These are phyloP conservation scores for Microplitis mediator DNA, from an alignment of 1,140 invertebrate species.

Conservation along the genomic window DNA sequence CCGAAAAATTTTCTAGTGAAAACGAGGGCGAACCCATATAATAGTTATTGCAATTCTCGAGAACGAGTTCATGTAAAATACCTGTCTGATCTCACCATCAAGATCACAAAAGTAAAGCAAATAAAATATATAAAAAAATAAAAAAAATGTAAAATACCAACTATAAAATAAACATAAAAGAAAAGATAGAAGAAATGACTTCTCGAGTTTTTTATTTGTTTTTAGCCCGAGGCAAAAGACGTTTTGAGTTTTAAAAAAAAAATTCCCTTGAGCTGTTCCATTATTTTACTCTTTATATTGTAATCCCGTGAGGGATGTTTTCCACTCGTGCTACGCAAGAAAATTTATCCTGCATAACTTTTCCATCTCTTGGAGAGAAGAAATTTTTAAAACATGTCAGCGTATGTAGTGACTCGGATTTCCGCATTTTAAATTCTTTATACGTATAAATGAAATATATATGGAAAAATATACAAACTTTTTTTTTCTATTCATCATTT, in stretches of 20 bases:
- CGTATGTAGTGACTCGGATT: neutral
- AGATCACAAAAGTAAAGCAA: neutral
- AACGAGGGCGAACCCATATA: conserved; percentile 1
- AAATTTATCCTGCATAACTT: neutral
- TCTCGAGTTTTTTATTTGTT: too few relatives aligned
- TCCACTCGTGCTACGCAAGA: neutral
- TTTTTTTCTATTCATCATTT: neutral
- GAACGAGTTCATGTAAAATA: neutral
- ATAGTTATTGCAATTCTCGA: neutral
- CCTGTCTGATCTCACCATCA: neutral
- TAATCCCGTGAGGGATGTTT: neutral
- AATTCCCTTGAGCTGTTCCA: neutral
- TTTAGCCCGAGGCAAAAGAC: too few relatives aligned
- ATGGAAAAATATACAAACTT: neutral
- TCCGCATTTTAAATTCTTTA: neutral
- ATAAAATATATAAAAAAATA: neutral
- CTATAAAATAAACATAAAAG: too few relatives aligned
- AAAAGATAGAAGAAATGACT: too few relatives aligned
- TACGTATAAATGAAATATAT: conserved; percentile 10
- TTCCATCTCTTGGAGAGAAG: neutral
- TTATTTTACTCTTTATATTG: neutral
- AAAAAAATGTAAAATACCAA: neutral
- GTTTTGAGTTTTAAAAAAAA: too few relatives aligned
- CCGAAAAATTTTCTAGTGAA: conserved; percentile 18
- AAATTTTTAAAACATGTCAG: neutral